Conservation (phyloP, 2,113 vertebrate species). For the Phalacrocorax pelagicus region DNA sequence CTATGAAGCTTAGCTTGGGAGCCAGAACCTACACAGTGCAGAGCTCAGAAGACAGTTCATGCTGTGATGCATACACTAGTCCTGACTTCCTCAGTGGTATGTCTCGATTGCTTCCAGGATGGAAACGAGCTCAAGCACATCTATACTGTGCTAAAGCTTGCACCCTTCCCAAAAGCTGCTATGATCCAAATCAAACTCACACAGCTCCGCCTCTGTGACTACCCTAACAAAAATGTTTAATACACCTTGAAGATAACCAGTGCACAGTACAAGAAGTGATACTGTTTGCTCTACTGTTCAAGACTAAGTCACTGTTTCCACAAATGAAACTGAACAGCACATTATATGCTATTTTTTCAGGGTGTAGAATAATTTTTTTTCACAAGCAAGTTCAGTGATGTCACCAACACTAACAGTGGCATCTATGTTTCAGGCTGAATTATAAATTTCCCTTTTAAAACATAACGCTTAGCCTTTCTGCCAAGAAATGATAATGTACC, state of each 20-base stretch:
- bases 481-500: background rate
- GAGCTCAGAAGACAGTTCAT: background rate
- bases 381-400: background rate
- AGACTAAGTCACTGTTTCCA: background rate
- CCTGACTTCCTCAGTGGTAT: background rate
- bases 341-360: background rate
- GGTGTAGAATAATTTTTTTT: background rate
- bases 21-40: background rate
- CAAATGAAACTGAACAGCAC: background rate
- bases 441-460: background rate
- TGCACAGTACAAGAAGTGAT: background rate
- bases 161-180: background rate
- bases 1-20: background rate
- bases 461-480: background rate
- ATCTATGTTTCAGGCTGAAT: background rate
- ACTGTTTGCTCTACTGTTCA: background rate
- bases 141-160: background rate
- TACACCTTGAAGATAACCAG: background rate
- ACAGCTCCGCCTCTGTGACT: too few species aligned
- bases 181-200: background rate
- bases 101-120: background rate
- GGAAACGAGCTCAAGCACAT: background rate
- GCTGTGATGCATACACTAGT: too few species aligned
- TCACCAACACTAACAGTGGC: background rate
- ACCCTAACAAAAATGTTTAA: background rate